These are phyloP conservation scores for Nematostella vectensis DNA, from an alignment of 92 coral and sea anemone genomes.

Conservation along the genomic window DNA sequence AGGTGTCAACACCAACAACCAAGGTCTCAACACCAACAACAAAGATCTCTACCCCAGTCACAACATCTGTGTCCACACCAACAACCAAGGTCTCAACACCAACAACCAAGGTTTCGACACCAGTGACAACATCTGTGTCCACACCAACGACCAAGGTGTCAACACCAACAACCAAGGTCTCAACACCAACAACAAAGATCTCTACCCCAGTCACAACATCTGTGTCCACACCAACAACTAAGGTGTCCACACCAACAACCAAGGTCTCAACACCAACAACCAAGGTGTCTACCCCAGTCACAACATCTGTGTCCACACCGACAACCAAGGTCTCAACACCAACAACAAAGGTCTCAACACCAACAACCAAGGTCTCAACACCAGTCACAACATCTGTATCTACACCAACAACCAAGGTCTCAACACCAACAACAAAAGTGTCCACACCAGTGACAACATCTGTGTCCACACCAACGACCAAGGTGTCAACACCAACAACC, in stretches of 20 bases:
- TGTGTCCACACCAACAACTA: conserved; percentile 7
- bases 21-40: conserved; percentile 1
- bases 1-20: background rate
- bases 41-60: conserved; percentile 5
- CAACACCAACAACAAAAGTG: conserved; percentile 1
- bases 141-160: background rate
- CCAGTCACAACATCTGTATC: background rate
- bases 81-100: conserved; percentile 11
- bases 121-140: background rate
- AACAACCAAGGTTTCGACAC: conserved; percentile 3
- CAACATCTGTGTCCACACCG: background rate
- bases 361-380: background rate
- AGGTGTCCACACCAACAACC: background rate
- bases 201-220: conserved; percentile 5
- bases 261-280: background rate
- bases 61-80: conserved; percentile 6
- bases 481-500: conserved; percentile 1
- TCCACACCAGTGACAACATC: background rate
- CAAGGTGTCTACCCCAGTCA: background rate
- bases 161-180: conserved; percentile 1
- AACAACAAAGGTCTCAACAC: background rate
- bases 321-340: conserved; percentile 5
- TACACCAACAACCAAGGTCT: conserved; percentile 1
- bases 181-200: conserved; percentile 3
- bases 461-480: background rate